Conservation (phyloP, 2,113 vertebrate species). For the Sapayoa aenigma region DNA sequence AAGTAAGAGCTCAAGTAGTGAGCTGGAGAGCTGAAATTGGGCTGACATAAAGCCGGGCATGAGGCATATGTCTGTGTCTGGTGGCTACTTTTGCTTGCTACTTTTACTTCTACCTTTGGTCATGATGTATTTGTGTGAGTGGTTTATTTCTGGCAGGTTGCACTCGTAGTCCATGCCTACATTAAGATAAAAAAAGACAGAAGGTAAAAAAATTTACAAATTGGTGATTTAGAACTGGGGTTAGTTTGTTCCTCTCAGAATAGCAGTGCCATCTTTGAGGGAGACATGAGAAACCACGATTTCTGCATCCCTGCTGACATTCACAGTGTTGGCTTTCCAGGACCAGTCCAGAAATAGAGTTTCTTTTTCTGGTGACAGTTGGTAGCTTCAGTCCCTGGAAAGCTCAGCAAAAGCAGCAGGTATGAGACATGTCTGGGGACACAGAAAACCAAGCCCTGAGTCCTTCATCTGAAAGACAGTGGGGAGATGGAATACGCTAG, state of each 20-base stretch:
- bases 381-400: neutral
- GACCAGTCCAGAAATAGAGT: slow-evolving; percentile 26
- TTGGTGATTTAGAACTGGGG: neutral
- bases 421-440: neutral
- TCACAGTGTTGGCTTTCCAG: slow-evolving; percentile 5
- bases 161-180: neutral
- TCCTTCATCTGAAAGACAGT: neutral
- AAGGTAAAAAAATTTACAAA: neutral
- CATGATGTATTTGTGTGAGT: neutral
- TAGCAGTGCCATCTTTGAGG: neutral
- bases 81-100: neutral
- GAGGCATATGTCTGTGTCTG: neutral
- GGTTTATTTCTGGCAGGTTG: neutral
- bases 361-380: neutral
- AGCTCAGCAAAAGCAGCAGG: neutral
- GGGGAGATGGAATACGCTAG: neutral
- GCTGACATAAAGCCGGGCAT: neutral
- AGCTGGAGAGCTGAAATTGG: neutral
- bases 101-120: neutral
- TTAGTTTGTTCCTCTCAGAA: neutral
- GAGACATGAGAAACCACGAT: neutral
- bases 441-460: neutral
- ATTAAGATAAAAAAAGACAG: neutral
- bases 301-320: slow-evolving; percentile 22
- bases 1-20: neutral